These are phyloP conservation scores for Anguilla obscura DNA, from an alignment of 2,797 vertebrate genomes.

Conservation along the genomic window DNA sequence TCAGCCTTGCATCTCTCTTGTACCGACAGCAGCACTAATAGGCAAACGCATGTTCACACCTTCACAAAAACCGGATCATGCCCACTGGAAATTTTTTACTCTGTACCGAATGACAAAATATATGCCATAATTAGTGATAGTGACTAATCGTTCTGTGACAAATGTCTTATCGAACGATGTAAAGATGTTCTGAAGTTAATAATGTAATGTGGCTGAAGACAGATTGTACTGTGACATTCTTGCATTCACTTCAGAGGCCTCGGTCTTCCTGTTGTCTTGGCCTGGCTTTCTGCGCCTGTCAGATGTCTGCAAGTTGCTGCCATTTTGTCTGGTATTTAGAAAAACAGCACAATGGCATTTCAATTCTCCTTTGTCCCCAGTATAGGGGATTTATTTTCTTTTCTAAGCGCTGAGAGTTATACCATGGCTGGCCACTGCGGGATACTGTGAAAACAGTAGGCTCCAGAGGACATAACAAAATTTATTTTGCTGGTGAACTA, in stretches of 20 bases:
- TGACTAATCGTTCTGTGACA: background rate
- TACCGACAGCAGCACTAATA: background rate
- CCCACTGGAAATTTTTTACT: background rate
- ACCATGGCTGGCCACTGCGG: background rate
- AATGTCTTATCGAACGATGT: background rate
- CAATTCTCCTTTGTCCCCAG: background rate
- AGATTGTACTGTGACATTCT: background rate
- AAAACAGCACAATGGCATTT: slow-evolving; percentile 24
- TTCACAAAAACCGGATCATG: background rate
- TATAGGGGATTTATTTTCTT: slow-evolving; percentile 10
- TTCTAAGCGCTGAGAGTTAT: background rate
- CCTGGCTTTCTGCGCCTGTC: background rate
- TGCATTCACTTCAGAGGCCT: background rate
- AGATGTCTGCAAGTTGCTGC: background rate
- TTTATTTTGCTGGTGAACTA: background rate
- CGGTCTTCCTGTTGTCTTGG: background rate
- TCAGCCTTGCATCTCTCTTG: background rate
- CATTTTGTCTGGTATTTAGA: slow-evolving; percentile 16
- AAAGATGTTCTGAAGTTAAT: background rate
- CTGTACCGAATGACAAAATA: background rate
- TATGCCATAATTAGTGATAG: background rate
- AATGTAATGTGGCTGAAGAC: background rate
- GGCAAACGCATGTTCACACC: background rate
- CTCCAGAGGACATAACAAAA: background rate
- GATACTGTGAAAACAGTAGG: background rate